phyloP scores from a whole-genome alignment of 2,797 vertebrate species.

The Sorex maritimensis region DNA sequence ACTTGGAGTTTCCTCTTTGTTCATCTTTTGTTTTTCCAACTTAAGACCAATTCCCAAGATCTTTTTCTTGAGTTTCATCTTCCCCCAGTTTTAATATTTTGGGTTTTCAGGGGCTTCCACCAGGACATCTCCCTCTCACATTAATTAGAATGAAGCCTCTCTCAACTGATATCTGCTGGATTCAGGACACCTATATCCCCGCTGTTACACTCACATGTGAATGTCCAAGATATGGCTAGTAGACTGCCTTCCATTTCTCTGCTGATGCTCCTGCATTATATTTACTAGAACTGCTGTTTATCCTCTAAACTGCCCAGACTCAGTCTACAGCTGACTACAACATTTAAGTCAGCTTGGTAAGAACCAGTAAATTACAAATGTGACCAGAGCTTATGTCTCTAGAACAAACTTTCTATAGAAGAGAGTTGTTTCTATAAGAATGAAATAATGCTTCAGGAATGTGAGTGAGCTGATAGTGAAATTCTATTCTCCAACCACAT shows the following conservation, averaged over 20 bases:
- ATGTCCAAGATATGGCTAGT: accelerated
- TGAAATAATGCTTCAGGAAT: slow-evolving; percentile 10
- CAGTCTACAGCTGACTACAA: neutral
- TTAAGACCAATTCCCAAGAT: neutral
- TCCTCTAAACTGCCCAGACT: neutral
- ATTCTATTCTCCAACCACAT: neutral
- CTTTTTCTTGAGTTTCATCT: neutral
- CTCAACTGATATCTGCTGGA: neutral
- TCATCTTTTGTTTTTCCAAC: neutral
- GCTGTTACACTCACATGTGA: neutral
- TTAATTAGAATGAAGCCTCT: neutral
- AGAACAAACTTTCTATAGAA: neutral
- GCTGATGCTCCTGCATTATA: neutral
- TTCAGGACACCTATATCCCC: neutral
- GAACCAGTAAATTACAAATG: neutral
- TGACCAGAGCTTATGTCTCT: neutral
- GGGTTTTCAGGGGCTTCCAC: neutral
- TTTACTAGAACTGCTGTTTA: neutral
- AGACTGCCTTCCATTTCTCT: neutral
- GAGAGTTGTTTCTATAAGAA: neutral
- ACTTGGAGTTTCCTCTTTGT: neutral
- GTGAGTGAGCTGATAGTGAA: neutral
- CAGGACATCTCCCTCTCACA: neutral
- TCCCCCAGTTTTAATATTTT: neutral
- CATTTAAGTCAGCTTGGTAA: neutral